Evolutionary conservation across 64 coral and sea anemone genomes (phyloP).

Genomic region (Pocillopora damicornis): DNA sequence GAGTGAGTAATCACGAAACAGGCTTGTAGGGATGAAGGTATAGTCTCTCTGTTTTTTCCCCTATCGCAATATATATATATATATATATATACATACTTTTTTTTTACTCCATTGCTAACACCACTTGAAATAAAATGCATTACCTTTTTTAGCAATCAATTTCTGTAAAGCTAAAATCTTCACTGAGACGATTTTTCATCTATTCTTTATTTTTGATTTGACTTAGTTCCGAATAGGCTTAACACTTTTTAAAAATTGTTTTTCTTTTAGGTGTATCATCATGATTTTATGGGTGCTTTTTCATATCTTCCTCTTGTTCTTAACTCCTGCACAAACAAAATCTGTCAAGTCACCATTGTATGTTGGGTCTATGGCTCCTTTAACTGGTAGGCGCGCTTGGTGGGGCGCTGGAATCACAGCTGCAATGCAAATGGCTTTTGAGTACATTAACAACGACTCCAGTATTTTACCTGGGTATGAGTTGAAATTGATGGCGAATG

Average conservation of each 20-base stretch:
- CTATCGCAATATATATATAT: too few relatives aligned
- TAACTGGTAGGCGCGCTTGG: slow-evolving; percentile 49
- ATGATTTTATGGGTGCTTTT: not conserved
- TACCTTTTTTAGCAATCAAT: too few relatives aligned
- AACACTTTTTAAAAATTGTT: not conserved
- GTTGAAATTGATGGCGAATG: slow-evolving; percentile 30
- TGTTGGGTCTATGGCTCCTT: slow-evolving; percentile 73
- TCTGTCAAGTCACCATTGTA: slow-evolving; percentile 38
- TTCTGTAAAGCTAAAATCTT: too few relatives aligned
- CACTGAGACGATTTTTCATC: too few relatives aligned
- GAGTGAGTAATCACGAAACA: too few relatives aligned
- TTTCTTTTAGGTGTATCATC: not conserved
- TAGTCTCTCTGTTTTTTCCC: too few relatives aligned
- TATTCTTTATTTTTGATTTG: too few relatives aligned
- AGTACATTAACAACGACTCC: slow-evolving; percentile 66
- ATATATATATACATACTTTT: too few relatives aligned
- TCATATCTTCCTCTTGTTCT: not conserved
- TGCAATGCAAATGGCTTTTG: slow-evolving; percentile 81
- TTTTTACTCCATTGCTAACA: too few relatives aligned
- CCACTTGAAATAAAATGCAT: too few relatives aligned
- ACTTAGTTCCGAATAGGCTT: too few relatives aligned
- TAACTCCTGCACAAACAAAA: not conserved
- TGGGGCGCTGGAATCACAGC: slow-evolving; percentile 74
- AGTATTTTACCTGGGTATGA: slow-evolving; percentile 40
- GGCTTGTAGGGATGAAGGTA: too few relatives aligned